These are phyloP conservation scores for Dasysyrphus albostriatus DNA, from an alignment of 2,888 invertebrate species.

Conservation along the genomic window DNA sequence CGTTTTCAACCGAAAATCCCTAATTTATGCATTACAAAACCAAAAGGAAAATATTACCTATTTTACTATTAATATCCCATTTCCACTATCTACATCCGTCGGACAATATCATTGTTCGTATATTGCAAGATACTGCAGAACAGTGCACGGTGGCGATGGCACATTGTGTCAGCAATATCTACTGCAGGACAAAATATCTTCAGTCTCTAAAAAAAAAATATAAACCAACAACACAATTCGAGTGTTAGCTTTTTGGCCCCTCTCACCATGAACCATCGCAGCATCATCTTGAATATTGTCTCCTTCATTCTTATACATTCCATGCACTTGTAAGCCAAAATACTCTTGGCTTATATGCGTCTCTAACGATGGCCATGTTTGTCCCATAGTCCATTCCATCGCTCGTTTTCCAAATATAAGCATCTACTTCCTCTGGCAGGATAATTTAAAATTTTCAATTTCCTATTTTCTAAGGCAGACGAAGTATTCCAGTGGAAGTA, in stretches of 20 bases:
- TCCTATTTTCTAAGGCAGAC: constrained; percentile 59
- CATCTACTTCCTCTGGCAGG: constrained; percentile 55
- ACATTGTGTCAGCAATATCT: neutral
- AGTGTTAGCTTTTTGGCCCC: constrained; percentile 23
- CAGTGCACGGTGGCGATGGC: neutral
- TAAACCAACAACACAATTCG: constrained; percentile 14
- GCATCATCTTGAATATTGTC: constrained; percentile 3
- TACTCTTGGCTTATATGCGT: constrained; percentile 26
- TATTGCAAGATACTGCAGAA: neutral
- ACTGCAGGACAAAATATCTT: neutral
- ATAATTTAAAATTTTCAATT: constrained; percentile 73
- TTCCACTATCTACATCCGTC: neutral
- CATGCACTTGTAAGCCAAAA: constrained; percentile 11
- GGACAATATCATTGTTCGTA: neutral
- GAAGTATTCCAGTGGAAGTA: constrained; percentile 42
- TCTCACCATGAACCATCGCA: constrained; percentile 5
- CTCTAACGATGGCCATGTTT: constrained; percentile 23
- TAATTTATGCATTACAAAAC: neutral
- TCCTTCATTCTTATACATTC: neutral
- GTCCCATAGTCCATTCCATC: constrained; percentile 8
- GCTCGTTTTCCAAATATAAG: constrained; percentile 39
- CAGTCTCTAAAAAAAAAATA: neutral
- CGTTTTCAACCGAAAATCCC: neutral
- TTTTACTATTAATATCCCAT: neutral
- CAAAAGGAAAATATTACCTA: neutral